phyloP scores from a whole-genome alignment of 2,797 vertebrate species.

The Chiroxiphia lanceolata region DNA sequence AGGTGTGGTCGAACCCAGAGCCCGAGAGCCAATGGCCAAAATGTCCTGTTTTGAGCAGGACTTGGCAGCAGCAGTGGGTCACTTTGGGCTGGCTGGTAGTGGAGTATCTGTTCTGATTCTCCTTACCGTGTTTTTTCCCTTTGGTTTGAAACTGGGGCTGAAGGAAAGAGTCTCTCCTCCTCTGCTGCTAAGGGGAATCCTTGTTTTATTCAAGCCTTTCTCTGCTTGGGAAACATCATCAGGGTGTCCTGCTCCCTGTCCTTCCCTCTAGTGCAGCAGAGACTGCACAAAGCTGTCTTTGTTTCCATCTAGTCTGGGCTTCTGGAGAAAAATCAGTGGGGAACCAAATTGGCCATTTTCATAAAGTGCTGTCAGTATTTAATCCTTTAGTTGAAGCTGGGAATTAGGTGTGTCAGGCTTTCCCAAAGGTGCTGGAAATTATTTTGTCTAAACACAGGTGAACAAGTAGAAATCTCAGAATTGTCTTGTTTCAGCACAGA shows the following conservation, averaged over 20 bases:
- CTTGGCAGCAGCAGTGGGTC: neutral
- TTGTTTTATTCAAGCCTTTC: neutral
- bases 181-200: neutral
- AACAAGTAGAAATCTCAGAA: neutral
- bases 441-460: neutral
- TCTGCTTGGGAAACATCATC: neutral
- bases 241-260: neutral
- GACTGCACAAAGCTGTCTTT: neutral
- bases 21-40: neutral
- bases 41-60: neutral
- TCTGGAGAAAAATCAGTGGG: neutral
- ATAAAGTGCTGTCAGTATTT: neutral
- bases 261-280: neutral
- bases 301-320: neutral
- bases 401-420: neutral
- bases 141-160: neutral
- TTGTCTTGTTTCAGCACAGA: neutral
- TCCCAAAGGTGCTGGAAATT: neutral
- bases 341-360: neutral
- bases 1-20: fast-evolving
- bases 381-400: neutral
- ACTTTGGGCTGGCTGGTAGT: neutral
- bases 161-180: neutral
- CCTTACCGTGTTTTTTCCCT: neutral
- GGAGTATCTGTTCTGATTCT: neutral